Evolutionary conservation across 2,888 invertebrate genomes (phyloP), one percentile per base, ranked within the genome.

Genomic region (Cordylochernes scorpioides): DNA sequence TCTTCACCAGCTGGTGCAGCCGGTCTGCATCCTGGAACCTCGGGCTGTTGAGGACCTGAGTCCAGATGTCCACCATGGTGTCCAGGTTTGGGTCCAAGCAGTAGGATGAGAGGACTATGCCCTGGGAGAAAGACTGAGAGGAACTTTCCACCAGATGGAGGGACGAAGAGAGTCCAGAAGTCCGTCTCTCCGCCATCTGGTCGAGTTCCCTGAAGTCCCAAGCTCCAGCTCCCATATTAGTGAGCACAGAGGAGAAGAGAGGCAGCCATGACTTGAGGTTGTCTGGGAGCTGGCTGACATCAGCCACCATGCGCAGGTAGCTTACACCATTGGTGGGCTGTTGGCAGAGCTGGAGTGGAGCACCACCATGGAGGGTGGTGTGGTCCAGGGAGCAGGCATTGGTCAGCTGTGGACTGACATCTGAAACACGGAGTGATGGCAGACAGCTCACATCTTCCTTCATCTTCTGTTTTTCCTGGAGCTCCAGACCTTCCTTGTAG

Each of bases 291-390:
- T 61, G 57, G 3, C 65, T 62, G 0, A 71, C 68, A 44, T 71
- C 71, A 7, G 47, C 43, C 4, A 84, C 55, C 12, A 70, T 71
- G 45, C 71, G 67, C 34, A 86, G 68, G 50, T 88, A 86, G 2
- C 71, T 69, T 3, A 88, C 65, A n/a, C 72, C 77, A 51, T 88
- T 88, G 0, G 82, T 82, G 18, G 82, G 75, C 24, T 77, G 75
- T 41, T 65, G 60, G 44, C 71, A 71, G 2, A 74, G 46, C 49
- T 82, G 78, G 4, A 78, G 57, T 0, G 70, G 67, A 18, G 80
- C 65, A 15, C 45, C 46, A n/a, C n/a, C n/a, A n/a, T n/a, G n/a
- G n/a, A n/a, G n/a, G n/a, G n/a, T n/a, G n/a, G n/a, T n/a, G n/a
- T n/a, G n/a, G n/a, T 35, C 35, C 49, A n/a, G n/a, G n/a, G 28